Evolutionary conservation across 2,113 vertebrate genomes (phyloP).

Genomic region (Piliocolobus tephrosceles): DNA sequence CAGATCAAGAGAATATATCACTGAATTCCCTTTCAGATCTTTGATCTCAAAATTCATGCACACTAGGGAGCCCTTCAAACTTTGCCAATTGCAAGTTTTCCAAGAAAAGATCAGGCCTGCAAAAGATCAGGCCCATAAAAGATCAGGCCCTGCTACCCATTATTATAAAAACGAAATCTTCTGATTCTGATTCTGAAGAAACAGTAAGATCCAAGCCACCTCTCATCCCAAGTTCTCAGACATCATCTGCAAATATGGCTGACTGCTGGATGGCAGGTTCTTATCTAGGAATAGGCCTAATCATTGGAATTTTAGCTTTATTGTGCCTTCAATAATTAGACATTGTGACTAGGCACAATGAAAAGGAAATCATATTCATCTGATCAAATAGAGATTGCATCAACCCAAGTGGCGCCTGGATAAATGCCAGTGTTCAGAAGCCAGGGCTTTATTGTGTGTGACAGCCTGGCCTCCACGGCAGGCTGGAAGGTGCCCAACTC

Average conservation of each 20-base stretch:
- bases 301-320: constrained; percentile 51
- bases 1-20: neutral
- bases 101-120: neutral
- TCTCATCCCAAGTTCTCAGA: neutral
- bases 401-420: neutral
- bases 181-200: neutral
- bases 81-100: neutral
- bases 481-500: neutral
- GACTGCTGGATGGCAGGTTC: constrained; percentile 40
- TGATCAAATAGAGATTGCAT: constrained; percentile 43
- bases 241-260: neutral
- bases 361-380: constrained; percentile 45
- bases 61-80: neutral
- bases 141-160: no score
- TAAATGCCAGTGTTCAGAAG: constrained; percentile 22
- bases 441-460: neutral
- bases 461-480: neutral
- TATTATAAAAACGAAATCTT: no score
- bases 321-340: constrained; percentile 47
- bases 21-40: constrained; percentile 6
- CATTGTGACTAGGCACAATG: neutral
- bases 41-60: constrained; percentile 1
- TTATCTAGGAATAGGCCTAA: constrained; percentile 42
- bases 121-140: neutral
- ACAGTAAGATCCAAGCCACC: neutral